Base-by-base conservation (phyloP, 2,888 invertebrate genomes). In the Mantis religiosa region DNA sequence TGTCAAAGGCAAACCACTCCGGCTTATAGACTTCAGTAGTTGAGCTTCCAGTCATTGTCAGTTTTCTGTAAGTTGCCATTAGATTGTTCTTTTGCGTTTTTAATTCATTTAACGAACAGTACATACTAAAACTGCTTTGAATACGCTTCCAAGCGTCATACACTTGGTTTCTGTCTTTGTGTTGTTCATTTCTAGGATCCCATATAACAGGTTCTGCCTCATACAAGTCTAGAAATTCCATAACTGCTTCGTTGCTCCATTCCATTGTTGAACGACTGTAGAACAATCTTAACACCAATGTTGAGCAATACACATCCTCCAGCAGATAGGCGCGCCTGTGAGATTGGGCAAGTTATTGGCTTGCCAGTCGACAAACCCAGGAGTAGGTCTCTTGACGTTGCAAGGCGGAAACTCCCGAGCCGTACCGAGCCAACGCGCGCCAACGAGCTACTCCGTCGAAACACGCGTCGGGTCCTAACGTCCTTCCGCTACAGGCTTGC, bases 161-260 rank as follows among this genome's bases (percentile, higher is more conserved):
- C 3, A 88, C 30, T 30, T 85, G 41, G 84, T 28, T 47, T 25
- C 88, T 84, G 2, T 88, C 84, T 88, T 71, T 88, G 41, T 85
- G 88, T n/a, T 84, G 28, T 54, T 34, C 47, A 71, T 84, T 28
- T 71, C 25, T 27, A 20, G 85, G 84, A 28, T 84, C 71, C 88
- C 88, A 88, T 41, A 88, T 84, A 25, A 71, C 28, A 47, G 88
- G 84, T 88, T 84, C 85, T 28, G 28, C 30, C 81, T 84, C 84
- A 3, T 88, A 88, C 34, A 87, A n/a, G 34, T 88, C 81, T 30
- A 88, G 54, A 85, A 88, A 88, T 71, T 88, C 88, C 84, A 88
- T 84, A 28, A 85, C 71, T 28, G 30, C 34, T 84, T 88, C 88
- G 85, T 85, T 88, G 28, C 28, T 47, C 84, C 88, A 88, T 47